A percentile compares a stretch with the other conserved stretches of the same genome.
Evolutionary conservation across 2,888 invertebrate species (phyloP).

Genomic region (Luffia ferchaultella): DNA sequence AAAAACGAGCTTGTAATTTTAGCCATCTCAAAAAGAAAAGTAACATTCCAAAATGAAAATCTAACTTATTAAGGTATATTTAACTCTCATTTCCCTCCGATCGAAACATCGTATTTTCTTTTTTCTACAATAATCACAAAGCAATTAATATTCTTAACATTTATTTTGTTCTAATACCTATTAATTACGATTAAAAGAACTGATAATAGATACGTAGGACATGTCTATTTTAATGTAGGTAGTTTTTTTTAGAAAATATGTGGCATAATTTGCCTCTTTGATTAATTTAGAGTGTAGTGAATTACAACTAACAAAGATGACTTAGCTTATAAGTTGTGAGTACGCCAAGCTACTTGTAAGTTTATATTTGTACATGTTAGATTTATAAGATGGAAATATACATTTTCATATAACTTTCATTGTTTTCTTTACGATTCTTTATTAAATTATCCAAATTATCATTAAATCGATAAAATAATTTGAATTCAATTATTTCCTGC

Average conservation of each 20-base stretch:
- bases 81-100: too few species aligned
- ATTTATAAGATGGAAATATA: background rate
- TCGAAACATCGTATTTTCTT: too few species aligned
- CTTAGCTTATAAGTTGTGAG: background rate
- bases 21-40: background rate
- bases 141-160: background rate
- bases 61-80: background rate
- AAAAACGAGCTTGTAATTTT: background rate
- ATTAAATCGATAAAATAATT: too few species aligned
- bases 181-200: background rate
- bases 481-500: too few species aligned
- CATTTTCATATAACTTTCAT: background rate
- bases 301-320: background rate
- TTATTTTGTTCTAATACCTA: background rate
- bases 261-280: too few species aligned
- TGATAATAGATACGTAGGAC: background rate
- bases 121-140: too few species aligned
- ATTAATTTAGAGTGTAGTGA: background rate
- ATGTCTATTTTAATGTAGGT: background rate
- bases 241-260: too few species aligned
- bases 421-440: background rate
- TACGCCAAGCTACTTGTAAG: background rate
- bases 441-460: too few species aligned
- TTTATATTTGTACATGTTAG: background rate
- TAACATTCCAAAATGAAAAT: background rate